Conservation (phyloP, 2,113 vertebrate species). For the Orientallactaga bullata region DNA sequence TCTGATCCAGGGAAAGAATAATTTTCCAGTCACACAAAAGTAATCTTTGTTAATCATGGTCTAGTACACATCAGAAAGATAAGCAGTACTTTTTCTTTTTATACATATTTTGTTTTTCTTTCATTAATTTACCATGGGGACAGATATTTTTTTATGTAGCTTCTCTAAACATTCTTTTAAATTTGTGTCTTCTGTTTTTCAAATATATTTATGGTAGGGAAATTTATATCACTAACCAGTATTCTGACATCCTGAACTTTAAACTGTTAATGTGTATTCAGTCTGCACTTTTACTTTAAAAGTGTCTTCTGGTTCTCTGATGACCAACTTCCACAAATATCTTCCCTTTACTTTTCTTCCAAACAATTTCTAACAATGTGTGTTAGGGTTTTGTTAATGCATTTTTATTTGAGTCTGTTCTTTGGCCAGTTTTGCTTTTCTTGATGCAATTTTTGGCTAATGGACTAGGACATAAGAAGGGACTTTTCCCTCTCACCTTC, state of each 20-base stretch:
- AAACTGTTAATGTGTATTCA: not conserved
- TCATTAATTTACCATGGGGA: not conserved
- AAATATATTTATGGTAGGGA: too few relatives aligned
- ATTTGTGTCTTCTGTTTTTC: too few relatives aligned
- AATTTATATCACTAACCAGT: too few relatives aligned
- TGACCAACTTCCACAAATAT: not conserved
- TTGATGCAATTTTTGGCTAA: not conserved
- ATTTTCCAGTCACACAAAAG: not conserved
- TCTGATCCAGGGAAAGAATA: not conserved
- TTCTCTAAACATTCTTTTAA: too few relatives aligned
- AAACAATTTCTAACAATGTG: not conserved
- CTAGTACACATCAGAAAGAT: not conserved
- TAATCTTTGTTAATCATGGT: not conserved
- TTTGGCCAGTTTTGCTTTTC: not conserved
- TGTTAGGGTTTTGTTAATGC: not conserved
- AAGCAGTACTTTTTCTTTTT: not conserved
- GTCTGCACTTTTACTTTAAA: not conserved
- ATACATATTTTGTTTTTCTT: not conserved
- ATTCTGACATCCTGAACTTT: too few relatives aligned
- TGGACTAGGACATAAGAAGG: too few relatives aligned
- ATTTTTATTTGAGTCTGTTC: slow-evolving; percentile 7
- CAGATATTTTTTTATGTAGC: not conserved
- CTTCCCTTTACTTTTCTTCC: not conserved
- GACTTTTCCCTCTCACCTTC: not conserved
- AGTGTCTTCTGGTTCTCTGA: not conserved